Conservation (phyloP, 2,797 vertebrate species). For the Pelobates cultripes region DNA sequence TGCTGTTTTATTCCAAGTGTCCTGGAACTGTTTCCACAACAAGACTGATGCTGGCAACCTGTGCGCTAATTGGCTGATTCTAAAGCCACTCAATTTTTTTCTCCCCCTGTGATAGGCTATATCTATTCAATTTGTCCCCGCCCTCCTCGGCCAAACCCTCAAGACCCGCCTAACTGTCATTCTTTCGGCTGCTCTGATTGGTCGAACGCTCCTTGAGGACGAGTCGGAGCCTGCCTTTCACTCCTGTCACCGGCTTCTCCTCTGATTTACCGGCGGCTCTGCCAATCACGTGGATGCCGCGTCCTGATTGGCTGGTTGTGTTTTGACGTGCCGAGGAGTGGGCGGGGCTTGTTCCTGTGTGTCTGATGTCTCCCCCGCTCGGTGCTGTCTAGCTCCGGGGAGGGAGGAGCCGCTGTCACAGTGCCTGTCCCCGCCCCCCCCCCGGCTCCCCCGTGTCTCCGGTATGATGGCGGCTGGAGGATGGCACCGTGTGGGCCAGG, state of each 20-base stretch:
- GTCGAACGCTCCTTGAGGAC: background rate
- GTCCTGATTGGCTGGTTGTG: conserved; percentile 5
- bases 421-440: background rate
- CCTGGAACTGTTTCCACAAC: background rate
- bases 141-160: background rate
- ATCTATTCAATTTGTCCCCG: background rate
- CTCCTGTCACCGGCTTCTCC: conserved; percentile 21
- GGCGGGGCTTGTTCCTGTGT: conserved; percentile 1
- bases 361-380: conserved; percentile 41
- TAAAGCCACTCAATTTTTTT: background rate
- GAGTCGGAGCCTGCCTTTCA: background rate
- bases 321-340: background rate
- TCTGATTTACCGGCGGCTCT: background rate
- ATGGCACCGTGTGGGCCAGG: background rate
- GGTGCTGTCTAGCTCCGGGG: conserved; percentile 33
- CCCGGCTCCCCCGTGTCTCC: background rate
- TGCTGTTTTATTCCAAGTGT: no score
- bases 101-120: background rate
- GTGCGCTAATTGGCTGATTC: background rate
- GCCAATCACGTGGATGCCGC: background rate
- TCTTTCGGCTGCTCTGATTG: background rate
- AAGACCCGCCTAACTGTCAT: conserved; percentile 38
- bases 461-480: background rate
- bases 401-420: conserved; percentile 43
- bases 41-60: background rate